phyloP scores from a whole-genome alignment of 2,888 invertebrate genomes.

The Andrena haemorrhoa region DNA sequence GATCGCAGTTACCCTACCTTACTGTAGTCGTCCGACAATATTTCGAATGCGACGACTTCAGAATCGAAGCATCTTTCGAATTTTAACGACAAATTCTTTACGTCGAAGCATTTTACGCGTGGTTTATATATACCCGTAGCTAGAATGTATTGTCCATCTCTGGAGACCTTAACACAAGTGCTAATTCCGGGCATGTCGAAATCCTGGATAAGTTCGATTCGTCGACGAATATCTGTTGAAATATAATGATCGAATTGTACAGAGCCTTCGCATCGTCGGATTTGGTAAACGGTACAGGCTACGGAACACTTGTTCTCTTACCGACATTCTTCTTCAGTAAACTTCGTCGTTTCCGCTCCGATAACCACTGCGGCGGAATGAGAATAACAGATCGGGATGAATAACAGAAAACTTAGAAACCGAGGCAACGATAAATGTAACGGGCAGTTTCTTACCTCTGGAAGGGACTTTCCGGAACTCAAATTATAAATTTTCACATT shows the following conservation, averaged over 20 bases:
- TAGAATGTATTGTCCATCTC: conserved; percentile 96
- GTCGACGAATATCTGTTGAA: conserved; percentile 90
- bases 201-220: conserved; percentile 99
- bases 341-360: conserved; percentile 92
- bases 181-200: conserved; percentile 99
- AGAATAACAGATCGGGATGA: background rate
- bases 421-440: conserved; percentile 31
- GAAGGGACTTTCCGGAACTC: conserved; percentile 97
- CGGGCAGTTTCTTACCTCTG: conserved; percentile 91
- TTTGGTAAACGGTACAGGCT: background rate
- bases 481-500: conserved; percentile 99
- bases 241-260: conserved; percentile 11
- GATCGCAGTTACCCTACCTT: conserved; percentile 88
- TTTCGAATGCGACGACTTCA: conserved; percentile 97
- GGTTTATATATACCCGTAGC: conserved; percentile 99
- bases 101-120: conserved; percentile 97
- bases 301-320: conserved; percentile 76
- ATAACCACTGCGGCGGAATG: conserved; percentile 90
- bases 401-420: conserved; percentile 44
- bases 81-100: conserved; percentile 97
- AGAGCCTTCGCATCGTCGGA: background rate
- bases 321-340: conserved; percentile 94
- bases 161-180: conserved; percentile 92
- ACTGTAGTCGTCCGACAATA: conserved; percentile 97
- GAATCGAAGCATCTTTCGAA: conserved; percentile 99